Percentiles rank a stretch among this genome's conserved stretches.
These are phyloP conservation scores for Drosophila albomicans DNA, from an alignment of 1,140 invertebrate genomes.

Conservation along the genomic window DNA sequence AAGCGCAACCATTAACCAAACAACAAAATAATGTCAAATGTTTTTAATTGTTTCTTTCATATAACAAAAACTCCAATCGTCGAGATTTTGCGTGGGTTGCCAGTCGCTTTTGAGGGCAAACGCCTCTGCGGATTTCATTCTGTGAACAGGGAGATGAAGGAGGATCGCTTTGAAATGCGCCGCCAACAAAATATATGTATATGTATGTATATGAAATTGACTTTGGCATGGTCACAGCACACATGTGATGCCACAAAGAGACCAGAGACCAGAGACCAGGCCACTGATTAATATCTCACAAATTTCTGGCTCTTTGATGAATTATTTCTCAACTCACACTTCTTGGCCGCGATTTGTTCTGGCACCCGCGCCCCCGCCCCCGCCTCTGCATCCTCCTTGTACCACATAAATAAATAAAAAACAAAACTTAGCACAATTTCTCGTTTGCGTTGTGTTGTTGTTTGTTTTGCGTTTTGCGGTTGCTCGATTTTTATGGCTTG, in stretches of 20 bases:
- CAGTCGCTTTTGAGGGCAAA: constrained; percentile 7
- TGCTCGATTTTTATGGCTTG: constrained; percentile 70
- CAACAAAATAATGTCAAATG: constrained; percentile 76
- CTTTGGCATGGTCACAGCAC: constrained; percentile 59
- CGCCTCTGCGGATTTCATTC: constrained; percentile 59
- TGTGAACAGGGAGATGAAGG: constrained; percentile 11
- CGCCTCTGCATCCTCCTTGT: neutral
- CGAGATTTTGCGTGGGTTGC: constrained; percentile 60
- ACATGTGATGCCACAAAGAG: constrained; percentile 36
- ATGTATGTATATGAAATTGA: constrained; percentile 37
- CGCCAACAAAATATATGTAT: constrained; percentile 51
- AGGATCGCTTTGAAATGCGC: constrained; percentile 61
- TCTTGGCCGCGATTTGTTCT: constrained; percentile 57
- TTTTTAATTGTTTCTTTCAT: constrained; percentile 70
- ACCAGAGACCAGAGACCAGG: neutral
- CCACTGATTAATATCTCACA: constrained; percentile 77
- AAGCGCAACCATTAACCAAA: constrained; percentile 53
- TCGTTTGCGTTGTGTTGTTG: constrained; percentile 32
- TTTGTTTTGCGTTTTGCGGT: constrained; percentile 62
- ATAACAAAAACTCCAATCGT: constrained; percentile 4
- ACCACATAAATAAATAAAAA: constrained; percentile 59
- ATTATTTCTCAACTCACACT: constrained; percentile 68
- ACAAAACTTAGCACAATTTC: constrained; percentile 70
- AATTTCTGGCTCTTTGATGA: constrained; percentile 71
- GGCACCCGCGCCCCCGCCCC: neutral